Evolutionary conservation across 1,140 invertebrate genomes (phyloP), one percentile per base, ranked within the genome.

Genomic region (Diachasma alloeum): DNA sequence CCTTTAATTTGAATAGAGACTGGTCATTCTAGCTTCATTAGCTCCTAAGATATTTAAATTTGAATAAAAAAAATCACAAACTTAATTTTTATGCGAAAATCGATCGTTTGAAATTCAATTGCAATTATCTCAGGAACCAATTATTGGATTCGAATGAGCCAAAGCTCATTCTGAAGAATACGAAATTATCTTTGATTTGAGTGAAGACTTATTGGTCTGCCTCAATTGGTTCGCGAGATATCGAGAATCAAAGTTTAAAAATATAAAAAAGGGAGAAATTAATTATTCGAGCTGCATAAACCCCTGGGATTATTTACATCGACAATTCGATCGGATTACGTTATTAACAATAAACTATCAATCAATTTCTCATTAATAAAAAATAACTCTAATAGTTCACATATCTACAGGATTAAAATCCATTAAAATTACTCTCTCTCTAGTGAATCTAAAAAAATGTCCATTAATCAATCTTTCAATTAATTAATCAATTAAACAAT

Each of bases 241-340:
- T 9, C 39, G 9, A 42, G 39, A 8, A 19, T 56, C 31, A 31
- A 31, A 31, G n/a, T 78, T 69, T 68, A 75, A 81, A 76, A 59
- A 63, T 78, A 76, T 76, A 81, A 26, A n/a, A n/a, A n/a, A n/a
- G n/a, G n/a, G n/a, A n/a, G n/a, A n/a, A 63, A 26, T 63, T 63
- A 0, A 24, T 17, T 4, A 24, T 5, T 63, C 59, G 24, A 63
- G 24, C 24, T 63, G 59, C 59, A 26, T 63, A 31, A 59, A 37
- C 9, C 39, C 42, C 19, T 26, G n/a, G 22, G 67, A 73, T 63
- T 53, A 76, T 77, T 70, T 77, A 63, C 72, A 76, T 77, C 59
- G 75, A 77, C 78, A 76, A 79, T 75, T 79, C 74, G 75, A 79
- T 59, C 75, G 31, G 66, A 37, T 39, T 68, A 39, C 66, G 31